Evolutionary conservation across 2,797 vertebrate species (phyloP).

Genomic region (Sebastes itinus): DNA sequence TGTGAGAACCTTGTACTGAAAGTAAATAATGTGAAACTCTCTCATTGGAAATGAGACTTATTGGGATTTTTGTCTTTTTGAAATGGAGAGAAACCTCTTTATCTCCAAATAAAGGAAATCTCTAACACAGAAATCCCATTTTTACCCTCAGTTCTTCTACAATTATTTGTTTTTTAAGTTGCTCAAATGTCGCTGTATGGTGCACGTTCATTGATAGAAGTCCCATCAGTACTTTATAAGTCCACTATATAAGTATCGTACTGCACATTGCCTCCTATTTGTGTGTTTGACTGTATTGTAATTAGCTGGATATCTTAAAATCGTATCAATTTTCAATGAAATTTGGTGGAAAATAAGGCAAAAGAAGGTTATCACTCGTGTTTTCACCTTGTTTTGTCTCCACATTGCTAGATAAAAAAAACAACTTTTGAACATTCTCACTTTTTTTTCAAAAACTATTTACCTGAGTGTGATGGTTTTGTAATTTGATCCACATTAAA

Average conservation of each 20-base stretch:
- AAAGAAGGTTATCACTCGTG: background rate
- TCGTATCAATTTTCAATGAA: accelerated
- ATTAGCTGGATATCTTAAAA: background rate
- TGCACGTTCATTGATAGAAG: background rate
- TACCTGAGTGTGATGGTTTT: background rate
- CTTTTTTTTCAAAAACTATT: background rate
- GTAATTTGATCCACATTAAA: background rate
- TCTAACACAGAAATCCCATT: background rate
- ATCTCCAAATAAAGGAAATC: background rate
- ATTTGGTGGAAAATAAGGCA: background rate
- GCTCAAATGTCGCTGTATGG: background rate
- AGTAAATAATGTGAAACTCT: background rate
- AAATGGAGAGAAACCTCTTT: background rate
- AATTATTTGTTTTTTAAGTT: background rate
- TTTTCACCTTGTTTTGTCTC: background rate
- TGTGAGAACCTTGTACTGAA: background rate
- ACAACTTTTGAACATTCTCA: background rate
- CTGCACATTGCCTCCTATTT: background rate
- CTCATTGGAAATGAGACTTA: background rate
- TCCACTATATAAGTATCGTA: background rate
- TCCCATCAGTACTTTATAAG: background rate
- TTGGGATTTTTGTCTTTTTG: no score
- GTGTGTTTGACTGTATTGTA: background rate
- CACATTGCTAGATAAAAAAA: no score
- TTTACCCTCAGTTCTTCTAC: background rate